Evolutionary conservation across 2,113 vertebrate genomes (phyloP).

Genomic region (Scytalopus superciliaris): DNA sequence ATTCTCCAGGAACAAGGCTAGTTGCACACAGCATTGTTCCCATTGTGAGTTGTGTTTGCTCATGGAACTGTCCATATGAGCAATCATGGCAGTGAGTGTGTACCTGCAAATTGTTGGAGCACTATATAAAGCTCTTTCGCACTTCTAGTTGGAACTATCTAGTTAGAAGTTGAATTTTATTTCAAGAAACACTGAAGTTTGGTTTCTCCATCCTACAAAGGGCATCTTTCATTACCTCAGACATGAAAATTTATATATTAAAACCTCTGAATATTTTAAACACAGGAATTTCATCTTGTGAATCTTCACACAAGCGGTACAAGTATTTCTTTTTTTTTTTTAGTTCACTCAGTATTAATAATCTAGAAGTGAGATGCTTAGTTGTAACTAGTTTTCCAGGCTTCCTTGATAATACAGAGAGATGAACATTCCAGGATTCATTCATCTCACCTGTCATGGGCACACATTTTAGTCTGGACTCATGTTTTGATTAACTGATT

Average conservation of each 20-base stretch:
- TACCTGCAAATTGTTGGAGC: not conserved
- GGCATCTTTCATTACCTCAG: not conserved
- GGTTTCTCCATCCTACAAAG: not conserved
- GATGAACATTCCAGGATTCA: not conserved
- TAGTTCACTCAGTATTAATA: not conserved
- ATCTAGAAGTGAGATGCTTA: not conserved
- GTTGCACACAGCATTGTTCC: not conserved
- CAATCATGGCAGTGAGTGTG: not conserved
- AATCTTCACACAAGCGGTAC: not conserved
- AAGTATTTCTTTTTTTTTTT: not conserved
- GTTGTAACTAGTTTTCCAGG: not conserved
- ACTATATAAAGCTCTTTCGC: not conserved
- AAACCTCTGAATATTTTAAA: not conserved
- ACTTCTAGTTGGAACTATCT: not conserved
- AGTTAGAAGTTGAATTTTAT: not conserved
- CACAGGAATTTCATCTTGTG: not conserved
- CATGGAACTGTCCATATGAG: not conserved
- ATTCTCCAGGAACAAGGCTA: not conserved
- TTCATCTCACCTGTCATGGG: not conserved
- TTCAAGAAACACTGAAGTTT: not conserved
- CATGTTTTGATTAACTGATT: not conserved
- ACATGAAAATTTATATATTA: not conserved
- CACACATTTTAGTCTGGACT: not conserved
- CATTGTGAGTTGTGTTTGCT: not conserved
- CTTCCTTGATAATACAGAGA: not conserved